Conservation (phyloP, 2,797 vertebrate genomes). For the Galagoides demidoff region DNA sequence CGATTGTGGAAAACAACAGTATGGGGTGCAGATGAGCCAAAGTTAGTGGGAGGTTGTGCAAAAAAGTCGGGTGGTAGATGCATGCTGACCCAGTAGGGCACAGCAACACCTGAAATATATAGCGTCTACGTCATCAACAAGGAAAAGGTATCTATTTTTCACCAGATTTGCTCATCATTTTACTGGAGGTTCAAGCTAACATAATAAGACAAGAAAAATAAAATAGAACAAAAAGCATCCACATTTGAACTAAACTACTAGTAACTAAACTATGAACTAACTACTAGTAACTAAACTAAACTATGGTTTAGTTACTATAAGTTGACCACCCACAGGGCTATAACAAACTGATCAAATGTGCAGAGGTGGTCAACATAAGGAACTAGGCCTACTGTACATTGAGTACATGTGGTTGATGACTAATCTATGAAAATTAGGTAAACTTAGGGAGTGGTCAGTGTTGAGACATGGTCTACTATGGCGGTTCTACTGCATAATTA, state of each 20-base stretch:
- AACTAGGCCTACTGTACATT: too few relatives aligned
- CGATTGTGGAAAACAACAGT: background rate
- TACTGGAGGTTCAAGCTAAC: background rate
- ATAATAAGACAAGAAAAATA: conserved; percentile 11
- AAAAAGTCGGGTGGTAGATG: background rate
- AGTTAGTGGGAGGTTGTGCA: background rate
- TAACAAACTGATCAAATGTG: too few relatives aligned
- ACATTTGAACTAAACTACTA: background rate
- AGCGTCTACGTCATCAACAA: background rate
- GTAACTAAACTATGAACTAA: background rate
- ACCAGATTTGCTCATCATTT: background rate
- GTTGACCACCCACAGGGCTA: too few relatives aligned
- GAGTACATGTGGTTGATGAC: too few relatives aligned
- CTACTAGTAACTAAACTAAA: background rate
- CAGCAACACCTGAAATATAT: background rate
- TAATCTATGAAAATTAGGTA: too few relatives aligned
- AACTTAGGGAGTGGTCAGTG: too few relatives aligned
- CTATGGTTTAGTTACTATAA: too few relatives aligned
- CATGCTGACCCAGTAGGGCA: too few relatives aligned
- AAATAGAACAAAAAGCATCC: background rate
- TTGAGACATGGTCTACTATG: too few relatives aligned
- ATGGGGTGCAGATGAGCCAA: fast-evolving
- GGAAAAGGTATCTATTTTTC: background rate
- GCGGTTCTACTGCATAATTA: background rate
- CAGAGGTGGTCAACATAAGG: too few relatives aligned